Conservation (phyloP, 1,140 invertebrate species). For the Scylla paramamosain region DNA sequence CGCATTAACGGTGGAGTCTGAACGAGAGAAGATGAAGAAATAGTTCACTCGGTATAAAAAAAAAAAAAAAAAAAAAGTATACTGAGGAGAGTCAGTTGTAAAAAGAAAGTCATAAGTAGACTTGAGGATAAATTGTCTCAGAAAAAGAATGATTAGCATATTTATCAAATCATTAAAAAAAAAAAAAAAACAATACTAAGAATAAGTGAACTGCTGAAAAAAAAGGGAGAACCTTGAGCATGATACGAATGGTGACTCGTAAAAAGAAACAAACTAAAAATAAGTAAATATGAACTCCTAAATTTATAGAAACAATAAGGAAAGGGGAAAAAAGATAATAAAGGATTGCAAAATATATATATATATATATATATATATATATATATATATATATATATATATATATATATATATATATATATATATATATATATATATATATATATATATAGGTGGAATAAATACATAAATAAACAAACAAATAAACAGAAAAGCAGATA, state of each 20-base stretch:
- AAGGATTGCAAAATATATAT: not conserved
- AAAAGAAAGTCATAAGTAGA: too few species aligned
- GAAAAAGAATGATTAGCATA: not conserved
- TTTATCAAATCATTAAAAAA: not conserved
- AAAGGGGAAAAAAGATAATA: not conserved
- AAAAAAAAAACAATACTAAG: not conserved
- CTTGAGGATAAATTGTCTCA: not conserved
- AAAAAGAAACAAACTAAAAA: too few species aligned
- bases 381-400: not conserved
- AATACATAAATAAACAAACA: not conserved
- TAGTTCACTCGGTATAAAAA: not conserved
- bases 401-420: not conserved
- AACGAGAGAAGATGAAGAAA: not conserved
- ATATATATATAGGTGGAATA: not conserved
- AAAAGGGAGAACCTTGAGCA: too few species aligned
- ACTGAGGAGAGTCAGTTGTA: not conserved
- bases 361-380: not conserved
- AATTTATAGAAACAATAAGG: too few species aligned
- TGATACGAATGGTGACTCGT: too few species aligned
- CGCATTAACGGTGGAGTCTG: not conserved
- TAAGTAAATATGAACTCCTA: too few species aligned
- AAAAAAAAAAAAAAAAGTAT: not conserved
- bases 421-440: slow-evolving; percentile 26
- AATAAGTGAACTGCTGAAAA: too few species aligned
- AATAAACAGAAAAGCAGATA: not conserved